phyloP scores from a whole-genome alignment of 92 coral and sea anemone genomes.

The Chrysogorgia sp. region DNA sequence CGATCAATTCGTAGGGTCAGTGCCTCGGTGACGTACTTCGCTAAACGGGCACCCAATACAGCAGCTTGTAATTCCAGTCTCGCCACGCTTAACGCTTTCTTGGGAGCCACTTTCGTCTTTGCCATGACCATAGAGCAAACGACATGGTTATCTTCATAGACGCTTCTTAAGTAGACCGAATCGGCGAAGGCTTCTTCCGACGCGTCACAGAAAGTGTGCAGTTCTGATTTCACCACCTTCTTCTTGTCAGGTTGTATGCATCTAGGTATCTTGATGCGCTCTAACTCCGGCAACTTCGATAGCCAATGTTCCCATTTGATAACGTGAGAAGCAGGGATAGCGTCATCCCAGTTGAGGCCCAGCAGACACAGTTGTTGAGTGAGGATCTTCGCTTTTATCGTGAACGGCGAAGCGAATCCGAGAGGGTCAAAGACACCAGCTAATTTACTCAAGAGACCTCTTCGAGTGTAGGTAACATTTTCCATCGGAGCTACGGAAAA shows the following conservation, averaged over 20 bases:
- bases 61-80: constrained; percentile 53
- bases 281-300: constrained; percentile 12
- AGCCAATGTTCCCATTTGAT: constrained; percentile 27
- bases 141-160: constrained; percentile 44
- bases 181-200: constrained; percentile 25
- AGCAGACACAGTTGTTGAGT: constrained; percentile 52
- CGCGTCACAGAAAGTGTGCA: constrained; percentile 12
- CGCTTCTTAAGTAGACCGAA: constrained; percentile 31
- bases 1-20: constrained; percentile 22
- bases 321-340: constrained; percentile 19
- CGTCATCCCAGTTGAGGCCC: constrained; percentile 32
- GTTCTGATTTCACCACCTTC: background rate
- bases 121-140: constrained; percentile 60
- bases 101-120: constrained; percentile 68
- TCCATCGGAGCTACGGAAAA: constrained; percentile 32
- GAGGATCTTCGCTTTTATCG: constrained; percentile 55
- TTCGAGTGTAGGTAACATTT: constrained; percentile 24
- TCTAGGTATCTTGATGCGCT: constrained; percentile 1
- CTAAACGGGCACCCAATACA: constrained; percentile 51
- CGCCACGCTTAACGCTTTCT: constrained; percentile 37
- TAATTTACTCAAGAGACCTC: constrained; percentile 23
- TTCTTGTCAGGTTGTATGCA: constrained; percentile 11
- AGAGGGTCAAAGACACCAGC: constrained; percentile 51
- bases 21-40: constrained; percentile 47
- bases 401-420: constrained; percentile 48